Conservation (phyloP, 2,888 invertebrate species). For the Stenotaenia linearis region DNA sequence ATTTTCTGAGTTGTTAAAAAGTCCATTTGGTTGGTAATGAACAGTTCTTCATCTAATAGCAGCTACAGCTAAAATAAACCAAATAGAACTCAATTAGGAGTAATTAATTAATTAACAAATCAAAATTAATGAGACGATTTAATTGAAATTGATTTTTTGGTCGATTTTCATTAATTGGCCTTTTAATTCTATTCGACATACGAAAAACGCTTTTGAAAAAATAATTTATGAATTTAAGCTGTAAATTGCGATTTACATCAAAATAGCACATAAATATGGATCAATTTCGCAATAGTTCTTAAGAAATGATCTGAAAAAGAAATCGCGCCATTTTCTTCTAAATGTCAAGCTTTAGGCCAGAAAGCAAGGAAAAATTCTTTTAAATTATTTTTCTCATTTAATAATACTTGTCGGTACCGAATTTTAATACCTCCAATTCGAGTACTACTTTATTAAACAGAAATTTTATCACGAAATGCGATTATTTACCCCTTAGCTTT, state of each 20-base stretch:
- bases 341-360: neutral
- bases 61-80: neutral
- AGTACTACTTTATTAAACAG: neutral
- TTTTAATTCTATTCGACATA: too few species aligned
- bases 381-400: neutral
- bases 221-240: too few species aligned
- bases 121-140: neutral
- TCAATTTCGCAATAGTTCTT: neutral
- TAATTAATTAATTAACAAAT: neutral
- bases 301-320: neutral
- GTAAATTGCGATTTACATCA: neutral
- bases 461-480: neutral
- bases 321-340: slow-evolving; percentile 12
- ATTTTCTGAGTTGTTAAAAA: neutral
- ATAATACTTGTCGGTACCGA: neutral
- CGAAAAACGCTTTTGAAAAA: too few species aligned
- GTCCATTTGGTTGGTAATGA: neutral
- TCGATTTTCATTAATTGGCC: too few species aligned
- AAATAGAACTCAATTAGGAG: neutral
- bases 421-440: neutral
- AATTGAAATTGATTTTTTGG: too few species aligned
- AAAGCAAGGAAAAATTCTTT: neutral
- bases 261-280: neutral
- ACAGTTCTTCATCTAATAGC: neutral
- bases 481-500: neutral